These are phyloP conservation scores for Phalera bucephala DNA, from an alignment of 2,888 invertebrate species.

Conservation along the genomic window DNA sequence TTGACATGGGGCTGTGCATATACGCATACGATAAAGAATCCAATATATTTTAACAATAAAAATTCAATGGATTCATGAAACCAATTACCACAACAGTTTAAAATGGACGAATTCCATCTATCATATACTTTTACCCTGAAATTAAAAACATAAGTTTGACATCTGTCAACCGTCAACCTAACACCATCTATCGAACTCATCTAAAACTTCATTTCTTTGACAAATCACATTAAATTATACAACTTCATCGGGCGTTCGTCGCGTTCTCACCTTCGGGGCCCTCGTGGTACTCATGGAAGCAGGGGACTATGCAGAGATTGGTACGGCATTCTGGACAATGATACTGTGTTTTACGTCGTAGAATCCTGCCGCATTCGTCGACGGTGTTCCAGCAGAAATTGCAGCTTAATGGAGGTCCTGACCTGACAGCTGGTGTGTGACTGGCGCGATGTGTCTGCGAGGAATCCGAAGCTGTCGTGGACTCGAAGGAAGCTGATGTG, in stretches of 20 bases:
- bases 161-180: no score
- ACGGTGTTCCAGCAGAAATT: conserved; percentile 96
- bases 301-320: conserved; percentile 94
- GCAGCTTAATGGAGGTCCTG: conserved; percentile 93
- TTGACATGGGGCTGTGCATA: no score
- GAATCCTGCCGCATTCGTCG: conserved; percentile 90
- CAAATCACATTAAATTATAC: conserved; percentile 12
- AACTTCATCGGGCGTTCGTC: conserved; percentile 50
- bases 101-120: no score
- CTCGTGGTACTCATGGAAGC: conserved; percentile 93
- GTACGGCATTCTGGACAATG: conserved; percentile 95
- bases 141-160: no score
- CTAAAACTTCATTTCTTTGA: no score
- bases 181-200: no score
- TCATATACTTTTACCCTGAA: no score
- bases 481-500: conserved; percentile 30
- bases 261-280: conserved; percentile 57
- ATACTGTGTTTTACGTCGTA: conserved; percentile 93
- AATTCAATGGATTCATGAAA: no score
- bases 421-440: conserved; percentile 92
- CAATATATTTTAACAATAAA: no score
- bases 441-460: conserved; percentile 82
- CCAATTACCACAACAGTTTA: no score
- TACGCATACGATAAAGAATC: no score
- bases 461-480: conserved; percentile 23